These are phyloP conservation scores for Addax nasomaculatus DNA, from an alignment of 2,113 vertebrate genomes.

Conservation along the genomic window DNA sequence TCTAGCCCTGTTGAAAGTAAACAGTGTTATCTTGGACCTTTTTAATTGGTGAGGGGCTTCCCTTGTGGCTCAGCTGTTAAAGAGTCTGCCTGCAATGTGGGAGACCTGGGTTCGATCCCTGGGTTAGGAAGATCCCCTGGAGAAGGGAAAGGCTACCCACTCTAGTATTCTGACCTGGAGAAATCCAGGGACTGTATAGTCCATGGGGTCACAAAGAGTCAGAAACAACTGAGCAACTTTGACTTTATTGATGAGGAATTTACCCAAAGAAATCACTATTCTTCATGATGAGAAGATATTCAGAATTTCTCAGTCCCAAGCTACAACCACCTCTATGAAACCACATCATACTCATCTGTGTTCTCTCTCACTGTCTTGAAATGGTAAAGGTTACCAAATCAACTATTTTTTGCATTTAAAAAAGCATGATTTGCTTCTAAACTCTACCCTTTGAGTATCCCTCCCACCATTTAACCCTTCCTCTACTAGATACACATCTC, in stretches of 20 bases:
- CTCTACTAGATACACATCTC: neutral
- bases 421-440: neutral
- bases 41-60: neutral
- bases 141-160: neutral
- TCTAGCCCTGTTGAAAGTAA: neutral
- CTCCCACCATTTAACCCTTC: neutral
- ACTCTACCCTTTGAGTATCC: neutral
- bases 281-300: neutral
- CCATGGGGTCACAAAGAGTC: neutral
- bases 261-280: neutral
- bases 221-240: neutral
- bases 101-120: neutral
- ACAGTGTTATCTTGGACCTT: neutral
- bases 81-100: rapidly evolving
- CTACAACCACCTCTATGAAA: neutral
- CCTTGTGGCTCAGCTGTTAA: neutral
- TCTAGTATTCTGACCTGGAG: neutral
- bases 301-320: neutral
- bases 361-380: neutral
- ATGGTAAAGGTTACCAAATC: neutral
- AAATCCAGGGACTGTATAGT: neutral
- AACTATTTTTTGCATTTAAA: neutral
- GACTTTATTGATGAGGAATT: neutral
- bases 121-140: neutral
- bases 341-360: neutral